Evolutionary conservation across 2,888 invertebrate genomes (phyloP).

Genomic region (Cabera pusaria): DNA sequence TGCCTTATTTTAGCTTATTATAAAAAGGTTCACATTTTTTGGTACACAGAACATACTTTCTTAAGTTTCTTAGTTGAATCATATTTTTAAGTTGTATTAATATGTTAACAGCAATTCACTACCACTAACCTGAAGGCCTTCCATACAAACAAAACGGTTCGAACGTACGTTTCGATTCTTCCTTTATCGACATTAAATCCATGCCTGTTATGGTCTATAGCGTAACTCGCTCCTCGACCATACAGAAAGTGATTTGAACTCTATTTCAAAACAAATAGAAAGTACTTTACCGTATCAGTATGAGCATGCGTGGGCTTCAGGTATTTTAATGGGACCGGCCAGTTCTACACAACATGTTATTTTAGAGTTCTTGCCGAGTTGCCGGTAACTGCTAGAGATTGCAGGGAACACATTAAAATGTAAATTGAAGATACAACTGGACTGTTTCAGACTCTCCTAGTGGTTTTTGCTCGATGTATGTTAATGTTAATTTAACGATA

Average conservation of each 20-base stretch:
- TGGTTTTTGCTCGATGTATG: too few species aligned
- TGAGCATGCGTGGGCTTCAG: constrained; percentile 47
- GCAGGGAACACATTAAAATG: constrained; percentile 26
- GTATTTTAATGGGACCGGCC: constrained; percentile 61
- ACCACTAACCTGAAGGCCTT: constrained; percentile 24
- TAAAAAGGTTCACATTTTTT: too few species aligned
- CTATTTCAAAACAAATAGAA: constrained; percentile 36
- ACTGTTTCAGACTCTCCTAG: neutral
- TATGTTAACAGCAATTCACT: too few species aligned
- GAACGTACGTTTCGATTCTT: constrained; percentile 30
- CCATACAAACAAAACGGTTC: constrained; percentile 30
- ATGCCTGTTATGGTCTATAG: constrained; percentile 41
- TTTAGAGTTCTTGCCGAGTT: constrained; percentile 29
- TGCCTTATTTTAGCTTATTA: too few species aligned
- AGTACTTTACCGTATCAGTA: constrained; percentile 36
- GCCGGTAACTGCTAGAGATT: constrained; percentile 23
- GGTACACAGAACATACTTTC: too few species aligned
- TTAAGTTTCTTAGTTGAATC: too few species aligned
- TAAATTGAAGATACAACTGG: constrained; percentile 16
- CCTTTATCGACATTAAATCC: constrained; percentile 41
- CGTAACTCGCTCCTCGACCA: constrained; percentile 33
- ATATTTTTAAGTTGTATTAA: too few species aligned
- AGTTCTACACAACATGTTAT: constrained; percentile 36
- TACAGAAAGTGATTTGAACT: constrained; percentile 29
- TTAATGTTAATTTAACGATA: too few species aligned